Evolutionary conservation across 2,113 vertebrate species (phyloP), one percentile per base, ranked within the genome.

Genomic region (Sinocyclocheilus rhinocerous): DNA sequence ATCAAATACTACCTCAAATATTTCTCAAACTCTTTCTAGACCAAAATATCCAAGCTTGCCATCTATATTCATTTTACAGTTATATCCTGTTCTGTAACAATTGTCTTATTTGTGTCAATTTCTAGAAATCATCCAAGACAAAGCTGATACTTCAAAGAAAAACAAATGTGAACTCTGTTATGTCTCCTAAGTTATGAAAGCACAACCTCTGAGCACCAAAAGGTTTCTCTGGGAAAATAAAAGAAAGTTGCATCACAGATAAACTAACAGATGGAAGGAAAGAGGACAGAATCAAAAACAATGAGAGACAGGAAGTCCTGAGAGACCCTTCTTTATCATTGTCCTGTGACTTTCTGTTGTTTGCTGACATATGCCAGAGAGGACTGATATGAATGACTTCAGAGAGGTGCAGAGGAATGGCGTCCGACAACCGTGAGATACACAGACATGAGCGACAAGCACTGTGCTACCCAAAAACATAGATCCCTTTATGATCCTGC

Each of bases 301-400:
- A 24, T 26, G n/a, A 65, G 22, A 55, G 75, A 85, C 22, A 48
- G 20, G 18, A 57, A 69, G 67, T 80, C 82, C 69, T 77, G 9
- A 26, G n/a, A 81, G 70, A 80, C 69, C 59, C 33, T 55, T 69
- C 26, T 82, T 52, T 50, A 59, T 87, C 77, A 70, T 15, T 79
- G 50, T 85, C 63, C 48, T 75, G 13, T 67, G 24, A 42, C 76
- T 59, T 84, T 67, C 36, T 52, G 24, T 75, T 59, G 61, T 75
- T 75, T 84, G 57, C 70, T 76, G 84, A 86, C 86, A 86, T 81
- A 78, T 85, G 80, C 80, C 82, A 69, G 29, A 52, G 63, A 70
- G 26, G 15, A 85, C 86, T 87, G 63, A 84, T 75, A 72, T 57
- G 22, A 87, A 69, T 79, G 81, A 55, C 82, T 86, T 73, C 87